These are phyloP conservation scores for Coccyzus lansbergi DNA, from an alignment of 2,797 vertebrate genomes.

Conservation along the genomic window DNA sequence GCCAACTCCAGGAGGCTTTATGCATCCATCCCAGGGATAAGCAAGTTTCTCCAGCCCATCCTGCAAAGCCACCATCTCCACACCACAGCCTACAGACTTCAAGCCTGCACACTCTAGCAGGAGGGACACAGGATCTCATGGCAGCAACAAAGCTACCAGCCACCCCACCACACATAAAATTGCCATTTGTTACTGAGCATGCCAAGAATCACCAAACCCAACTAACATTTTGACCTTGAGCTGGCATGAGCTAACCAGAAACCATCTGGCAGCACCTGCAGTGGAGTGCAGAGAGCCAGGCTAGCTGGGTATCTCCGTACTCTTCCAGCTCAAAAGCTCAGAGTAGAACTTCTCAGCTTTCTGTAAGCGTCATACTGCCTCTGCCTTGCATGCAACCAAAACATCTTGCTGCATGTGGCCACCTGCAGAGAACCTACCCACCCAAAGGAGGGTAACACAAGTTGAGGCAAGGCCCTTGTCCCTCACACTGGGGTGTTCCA, in stretches of 20 bases:
- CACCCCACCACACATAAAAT: background rate
- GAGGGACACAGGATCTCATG: accelerated
- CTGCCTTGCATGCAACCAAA: background rate
- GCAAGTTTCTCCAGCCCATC: background rate
- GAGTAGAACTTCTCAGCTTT: background rate
- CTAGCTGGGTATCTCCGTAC: background rate
- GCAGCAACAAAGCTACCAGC: background rate
- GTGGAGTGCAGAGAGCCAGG: background rate
- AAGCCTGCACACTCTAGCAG: background rate
- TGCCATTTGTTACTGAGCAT: background rate
- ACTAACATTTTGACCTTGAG: background rate
- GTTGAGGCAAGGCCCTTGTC: background rate
- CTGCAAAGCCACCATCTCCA: background rate
- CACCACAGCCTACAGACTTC: background rate
- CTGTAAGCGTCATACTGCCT: background rate
- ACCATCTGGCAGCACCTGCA: background rate
- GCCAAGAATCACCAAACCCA: background rate
- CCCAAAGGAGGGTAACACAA: conserved; percentile 7
- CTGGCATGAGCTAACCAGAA: background rate
- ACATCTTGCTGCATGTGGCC: background rate
- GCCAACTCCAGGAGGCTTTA: background rate
- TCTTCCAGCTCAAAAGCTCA: background rate
- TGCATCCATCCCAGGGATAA: background rate
- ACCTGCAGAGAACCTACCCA: background rate
- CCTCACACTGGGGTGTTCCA: background rate